phyloP scores from a whole-genome alignment of 1,140 invertebrate genomes.

The Telenomus remus region DNA sequence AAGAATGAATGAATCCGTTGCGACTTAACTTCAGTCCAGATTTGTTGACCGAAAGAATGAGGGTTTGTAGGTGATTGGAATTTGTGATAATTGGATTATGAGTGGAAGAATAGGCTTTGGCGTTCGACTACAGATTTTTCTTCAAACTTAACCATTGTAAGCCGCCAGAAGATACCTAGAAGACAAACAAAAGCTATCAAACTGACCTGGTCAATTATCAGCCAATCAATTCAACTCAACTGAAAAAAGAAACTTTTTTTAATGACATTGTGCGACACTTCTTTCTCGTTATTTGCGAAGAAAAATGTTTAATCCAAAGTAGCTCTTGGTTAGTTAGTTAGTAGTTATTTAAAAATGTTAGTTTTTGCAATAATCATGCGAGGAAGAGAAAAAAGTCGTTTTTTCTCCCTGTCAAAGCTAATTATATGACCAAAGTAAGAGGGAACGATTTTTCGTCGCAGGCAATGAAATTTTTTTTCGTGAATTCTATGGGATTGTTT shows the following conservation, averaged over 20 bases:
- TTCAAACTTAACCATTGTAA: slow-evolving; percentile 6
- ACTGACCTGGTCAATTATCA: not conserved
- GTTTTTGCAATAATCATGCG: not conserved
- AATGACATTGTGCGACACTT: slow-evolving; percentile 5
- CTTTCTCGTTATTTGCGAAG: slow-evolving; percentile 1
- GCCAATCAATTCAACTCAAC: no score
- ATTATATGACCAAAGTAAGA: slow-evolving; percentile 4
- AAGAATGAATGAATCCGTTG: not conserved
- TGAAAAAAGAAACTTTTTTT: not conserved
- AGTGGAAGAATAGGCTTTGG: slow-evolving; percentile 10
- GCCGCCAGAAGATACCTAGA: not conserved
- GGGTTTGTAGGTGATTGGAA: slow-evolving; percentile 37
- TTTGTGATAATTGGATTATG: slow-evolving; percentile 28
- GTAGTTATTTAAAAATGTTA: slow-evolving; percentile 22
- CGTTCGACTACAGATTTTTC: slow-evolving; percentile 13
- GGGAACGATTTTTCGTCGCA: not conserved
- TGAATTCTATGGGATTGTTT: slow-evolving; percentile 6
- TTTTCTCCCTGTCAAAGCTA: not conserved
- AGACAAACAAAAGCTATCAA: not conserved
- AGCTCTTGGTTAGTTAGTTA: no score
- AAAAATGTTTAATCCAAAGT: slow-evolving; percentile 1
- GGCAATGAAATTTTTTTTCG: slow-evolving; percentile 1
- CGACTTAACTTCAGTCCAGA: no score
- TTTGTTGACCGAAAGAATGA: slow-evolving; percentile 8
- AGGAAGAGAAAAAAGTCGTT: no score